Conservation (phyloP, 1,140 invertebrate species). For the Agraylea sexmaculata region DNA sequence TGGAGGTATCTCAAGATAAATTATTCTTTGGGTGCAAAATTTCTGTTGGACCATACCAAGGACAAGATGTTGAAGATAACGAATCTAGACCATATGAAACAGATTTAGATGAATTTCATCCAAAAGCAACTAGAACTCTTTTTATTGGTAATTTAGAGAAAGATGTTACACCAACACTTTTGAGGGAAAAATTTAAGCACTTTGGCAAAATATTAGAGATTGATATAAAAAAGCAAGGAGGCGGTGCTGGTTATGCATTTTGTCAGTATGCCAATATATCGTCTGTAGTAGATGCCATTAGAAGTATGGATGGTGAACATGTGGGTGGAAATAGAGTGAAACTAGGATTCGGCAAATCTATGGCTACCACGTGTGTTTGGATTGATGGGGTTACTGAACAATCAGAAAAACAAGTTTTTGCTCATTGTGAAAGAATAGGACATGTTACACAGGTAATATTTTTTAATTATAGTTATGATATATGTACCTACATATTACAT, state of each 20-base stretch:
- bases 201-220: conserved; percentile 97
- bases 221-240: conserved; percentile 85
- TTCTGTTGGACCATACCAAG: conserved; percentile 79
- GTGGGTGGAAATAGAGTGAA: conserved; percentile 80
- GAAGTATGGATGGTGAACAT: conserved; percentile 87
- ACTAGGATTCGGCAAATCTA: conserved; percentile 93
- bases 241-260: conserved; percentile 80
- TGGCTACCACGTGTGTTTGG: conserved; percentile 92
- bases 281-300: conserved; percentile 88
- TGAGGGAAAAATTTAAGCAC: conserved; percentile 83
- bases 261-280: conserved; percentile 93
- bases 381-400: conserved; percentile 76
- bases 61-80: conserved; percentile 73
- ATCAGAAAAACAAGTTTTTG: conserved; percentile 37
- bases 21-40: conserved; percentile 93
- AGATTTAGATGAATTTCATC: conserved; percentile 91
- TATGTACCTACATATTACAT: too few species aligned
- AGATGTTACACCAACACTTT: conserved; percentile 76
- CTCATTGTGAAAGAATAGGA: conserved; percentile 43
- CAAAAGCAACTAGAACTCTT: conserved; percentile 56
- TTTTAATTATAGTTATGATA: too few species aligned
- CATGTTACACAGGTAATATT: conserved; percentile 57
- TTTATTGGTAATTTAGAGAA: conserved; percentile 83
- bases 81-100: conserved; percentile 88
- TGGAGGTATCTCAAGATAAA: conserved; percentile 92